Conservation (phyloP, 2,888 invertebrate species). For the Apeira syringaria region DNA sequence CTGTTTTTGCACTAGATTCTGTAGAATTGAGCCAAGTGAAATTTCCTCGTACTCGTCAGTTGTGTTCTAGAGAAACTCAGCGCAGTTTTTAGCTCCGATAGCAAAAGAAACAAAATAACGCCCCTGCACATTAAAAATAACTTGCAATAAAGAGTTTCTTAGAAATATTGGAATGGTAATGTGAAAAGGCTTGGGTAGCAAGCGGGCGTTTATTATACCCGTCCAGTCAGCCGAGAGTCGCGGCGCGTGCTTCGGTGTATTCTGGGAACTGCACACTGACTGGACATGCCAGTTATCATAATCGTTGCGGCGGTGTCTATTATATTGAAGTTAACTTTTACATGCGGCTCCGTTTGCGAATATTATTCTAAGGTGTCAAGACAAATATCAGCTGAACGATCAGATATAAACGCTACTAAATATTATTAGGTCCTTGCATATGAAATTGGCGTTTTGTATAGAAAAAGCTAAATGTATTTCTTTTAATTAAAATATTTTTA, state of each 20-base stretch:
- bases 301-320: slow-evolving; percentile 7
- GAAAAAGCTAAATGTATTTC: too few relatives aligned
- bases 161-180: slow-evolving; percentile 68
- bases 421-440: too few relatives aligned
- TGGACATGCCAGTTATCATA: slow-evolving; percentile 52
- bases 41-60: slow-evolving; percentile 38
- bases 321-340: slow-evolving; percentile 1
- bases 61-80: slow-evolving; percentile 36
- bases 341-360: not conserved
- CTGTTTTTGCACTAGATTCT: slow-evolving; percentile 25
- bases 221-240: slow-evolving; percentile 32
- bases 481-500: too few relatives aligned
- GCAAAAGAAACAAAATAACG: slow-evolving; percentile 34
- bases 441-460: too few relatives aligned
- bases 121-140: slow-evolving; percentile 44
- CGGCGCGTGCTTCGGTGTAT: slow-evolving; percentile 67
- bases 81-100: slow-evolving; percentile 41
- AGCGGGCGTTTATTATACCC: slow-evolving; percentile 34
- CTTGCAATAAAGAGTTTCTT: slow-evolving; percentile 52
- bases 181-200: slow-evolving; percentile 56
- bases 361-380: too few relatives aligned
- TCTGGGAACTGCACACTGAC: slow-evolving; percentile 63
- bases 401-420: too few relatives aligned
- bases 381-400: too few relatives aligned
- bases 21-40: slow-evolving; percentile 33